Evolutionary conservation across 1,140 invertebrate species (phyloP), one percentile per base, ranked within the genome.

Genomic region (Glomeris maerens): DNA sequence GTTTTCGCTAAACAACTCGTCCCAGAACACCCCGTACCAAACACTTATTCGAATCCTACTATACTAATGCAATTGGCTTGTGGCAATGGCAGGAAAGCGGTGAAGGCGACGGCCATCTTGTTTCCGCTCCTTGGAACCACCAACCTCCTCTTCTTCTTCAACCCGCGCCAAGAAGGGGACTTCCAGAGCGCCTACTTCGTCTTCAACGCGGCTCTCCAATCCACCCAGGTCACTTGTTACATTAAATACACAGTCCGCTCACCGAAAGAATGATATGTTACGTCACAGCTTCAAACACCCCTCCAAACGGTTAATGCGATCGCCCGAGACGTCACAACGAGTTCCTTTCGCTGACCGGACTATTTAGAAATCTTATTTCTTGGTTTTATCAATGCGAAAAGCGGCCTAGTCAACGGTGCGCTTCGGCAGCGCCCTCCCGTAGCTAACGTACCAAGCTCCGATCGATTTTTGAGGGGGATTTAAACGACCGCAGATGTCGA

Each of bases 41-140:
- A n/a, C n/a, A n/a, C n/a, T n/a, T n/a, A n/a, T n/a, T n/a, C n/a
- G n/a, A n/a, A n/a, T n/a, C n/a, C n/a, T n/a, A n/a, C n/a, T n/a
- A n/a, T n/a, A n/a, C n/a, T n/a, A n/a, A n/a, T n/a, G n/a, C n/a
- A n/a, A n/a, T n/a, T n/a, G n/a, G n/a, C n/a, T n/a, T n/a, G n/a
- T n/a, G n/a, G n/a, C n/a, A n/a, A n/a, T n/a, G n/a, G n/a, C 62
- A 75, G 73, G 53, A 72, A 74, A 62, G 71, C 74, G 3, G 67
- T 73, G 10, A 71, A 71, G 56, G 74, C 74, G 0, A 76, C 74
- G 1, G 57, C 70, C 0, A 63, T 76, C 17, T 56, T 76, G 3
- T 71, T 76, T 56, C 74, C 74, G 2, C 57, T 76, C n/a, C 62
- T 76, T 14, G 74, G 74, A 2, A 62, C 72, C 3, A 72, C 73